Base-by-base conservation (phyloP, 1,140 invertebrate genomes). In the Neodiprion pinetum region DNA sequence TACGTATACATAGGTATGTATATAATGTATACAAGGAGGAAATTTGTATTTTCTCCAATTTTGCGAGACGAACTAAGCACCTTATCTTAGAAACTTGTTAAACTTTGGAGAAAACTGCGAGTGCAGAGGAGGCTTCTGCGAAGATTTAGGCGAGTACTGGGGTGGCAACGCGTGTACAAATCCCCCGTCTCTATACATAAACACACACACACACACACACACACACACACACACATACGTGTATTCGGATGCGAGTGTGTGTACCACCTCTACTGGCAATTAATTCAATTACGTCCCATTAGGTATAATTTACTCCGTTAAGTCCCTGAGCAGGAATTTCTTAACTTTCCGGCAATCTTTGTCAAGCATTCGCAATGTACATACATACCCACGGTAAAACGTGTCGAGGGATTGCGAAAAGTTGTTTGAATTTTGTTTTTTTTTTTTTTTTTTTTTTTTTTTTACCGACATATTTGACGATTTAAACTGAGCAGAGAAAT, bases 211-310 rank as follows among this genome's bases (percentile, higher is more conserved):
- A 21, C 0, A 21, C 0, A 21, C 17, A 21, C 17, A 21, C 17
- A 21, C 17, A 21, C 17, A 1, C 17, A 5, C 0, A 5, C 4
- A 40, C 4, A 5, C 4, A 40, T 40, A 5, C 4, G 28, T 40
- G 28, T 40, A 40, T 40, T 40, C 28, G 28, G 5, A 40, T 40
- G 53, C 53, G 53, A 61, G 28, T 40, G 28, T 40, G 28, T 40
- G 53, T 9, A 61, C 53, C 53, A 61, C 53, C 53, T 61, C 53
- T 4, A 61, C 53, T 12, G 53, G 11, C 9, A 61, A 61, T 61
- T 61, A 61, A 61, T 61, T 61, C n/a, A 61, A 61, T 61, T 61
- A 61, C 53, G 53, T 61, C 53, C 53, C 53, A 61, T 61, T 61
- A 61, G n/a, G 53, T 61, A 61, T 61, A 61, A 61, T 61, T 61